phyloP scores from a whole-genome alignment of 2,888 invertebrate genomes.

The Melipona bicolor region DNA sequence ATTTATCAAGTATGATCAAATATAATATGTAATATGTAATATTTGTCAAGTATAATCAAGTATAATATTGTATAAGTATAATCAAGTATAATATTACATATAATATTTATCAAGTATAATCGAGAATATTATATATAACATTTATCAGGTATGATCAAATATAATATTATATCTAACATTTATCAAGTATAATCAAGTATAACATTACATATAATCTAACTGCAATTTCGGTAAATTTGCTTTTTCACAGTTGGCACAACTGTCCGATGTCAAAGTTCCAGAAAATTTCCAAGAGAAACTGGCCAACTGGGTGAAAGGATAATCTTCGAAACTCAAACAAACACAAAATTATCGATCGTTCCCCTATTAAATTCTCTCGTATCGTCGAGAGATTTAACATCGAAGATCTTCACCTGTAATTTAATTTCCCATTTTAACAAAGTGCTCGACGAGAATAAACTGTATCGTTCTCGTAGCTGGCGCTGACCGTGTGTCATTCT shows the following conservation, averaged over 20 bases:
- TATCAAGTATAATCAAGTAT: no score
- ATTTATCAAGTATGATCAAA: no score
- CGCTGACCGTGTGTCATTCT: background rate
- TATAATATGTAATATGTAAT: no score
- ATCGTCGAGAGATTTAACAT: background rate
- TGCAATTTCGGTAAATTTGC: no score
- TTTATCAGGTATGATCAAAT: background rate
- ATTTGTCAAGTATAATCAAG: no score
- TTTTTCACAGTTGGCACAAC: background rate
- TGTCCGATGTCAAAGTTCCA: background rate
- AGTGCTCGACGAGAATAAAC: background rate
- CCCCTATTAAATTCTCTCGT: background rate
- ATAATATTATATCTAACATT: no score
- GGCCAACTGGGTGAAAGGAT: background rate
- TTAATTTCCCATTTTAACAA: background rate
- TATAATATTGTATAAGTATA: no score
- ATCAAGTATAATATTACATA: no score
- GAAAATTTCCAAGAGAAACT: background rate
- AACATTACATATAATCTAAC: no score
- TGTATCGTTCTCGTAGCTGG: background rate
- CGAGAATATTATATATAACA: no score
- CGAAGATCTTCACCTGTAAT: background rate
- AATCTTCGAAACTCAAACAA: background rate
- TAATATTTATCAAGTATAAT: no score
- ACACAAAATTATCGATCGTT: background rate